phyloP scores from a whole-genome alignment of 1,140 invertebrate species.

The Phocides pigmalion region DNA sequence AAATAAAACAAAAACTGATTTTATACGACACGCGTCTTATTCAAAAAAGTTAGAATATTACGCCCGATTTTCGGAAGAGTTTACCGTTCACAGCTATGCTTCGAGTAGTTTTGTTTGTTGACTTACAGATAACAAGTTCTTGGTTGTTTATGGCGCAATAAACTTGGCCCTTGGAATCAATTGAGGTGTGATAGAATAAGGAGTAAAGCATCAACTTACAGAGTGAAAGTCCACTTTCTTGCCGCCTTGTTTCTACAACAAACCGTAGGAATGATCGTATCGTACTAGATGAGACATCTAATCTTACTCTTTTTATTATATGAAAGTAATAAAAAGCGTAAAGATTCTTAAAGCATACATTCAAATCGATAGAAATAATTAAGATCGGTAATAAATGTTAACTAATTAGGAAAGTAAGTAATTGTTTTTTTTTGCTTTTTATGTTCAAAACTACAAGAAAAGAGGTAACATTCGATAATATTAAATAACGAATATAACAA shows the following conservation, averaged over 20 bases:
- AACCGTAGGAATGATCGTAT: slow-evolving; percentile 48
- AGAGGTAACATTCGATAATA: no score
- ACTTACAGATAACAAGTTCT: slow-evolving; percentile 44
- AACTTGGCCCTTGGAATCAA: slow-evolving; percentile 67
- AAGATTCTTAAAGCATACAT: no score
- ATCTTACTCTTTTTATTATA: slow-evolving; percentile 6
- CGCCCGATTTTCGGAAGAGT: slow-evolving; percentile 22
- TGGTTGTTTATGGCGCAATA: slow-evolving; percentile 59
- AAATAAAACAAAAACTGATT: not conserved
- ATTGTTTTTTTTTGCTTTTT: no score
- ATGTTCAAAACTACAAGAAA: no score
- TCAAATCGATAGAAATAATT: no score
- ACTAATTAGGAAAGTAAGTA: no score
- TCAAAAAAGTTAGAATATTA: not conserved
- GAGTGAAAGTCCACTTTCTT: slow-evolving; percentile 81
- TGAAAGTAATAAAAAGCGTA: no score
- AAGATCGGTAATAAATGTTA: no score
- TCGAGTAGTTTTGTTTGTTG: slow-evolving; percentile 31
- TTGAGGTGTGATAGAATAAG: slow-evolving; percentile 78
- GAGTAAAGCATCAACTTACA: slow-evolving; percentile 74
- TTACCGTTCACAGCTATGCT: slow-evolving; percentile 33
- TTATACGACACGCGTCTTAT: not conserved
- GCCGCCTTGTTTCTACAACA: slow-evolving; percentile 57
- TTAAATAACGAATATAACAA: no score
- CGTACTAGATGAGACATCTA: slow-evolving; percentile 53